Evolutionary conservation across 2,113 vertebrate genomes (phyloP).

Genomic region (Hippocampus zosterae): DNA sequence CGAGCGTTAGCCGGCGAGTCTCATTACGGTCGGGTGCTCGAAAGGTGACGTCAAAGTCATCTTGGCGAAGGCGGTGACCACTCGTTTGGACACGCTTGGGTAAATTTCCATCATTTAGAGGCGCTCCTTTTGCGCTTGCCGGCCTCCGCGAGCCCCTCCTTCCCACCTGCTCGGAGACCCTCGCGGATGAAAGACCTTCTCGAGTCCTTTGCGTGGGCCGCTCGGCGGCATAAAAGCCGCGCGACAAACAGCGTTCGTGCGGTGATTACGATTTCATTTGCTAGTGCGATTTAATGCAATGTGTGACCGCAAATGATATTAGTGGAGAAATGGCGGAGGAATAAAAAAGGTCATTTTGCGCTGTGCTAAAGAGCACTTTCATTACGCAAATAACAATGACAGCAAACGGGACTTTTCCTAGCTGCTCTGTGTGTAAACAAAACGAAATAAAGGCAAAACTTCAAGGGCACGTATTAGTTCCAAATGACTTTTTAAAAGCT

Average conservation of each 20-base stretch:
- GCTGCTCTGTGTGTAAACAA: no score
- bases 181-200: background rate
- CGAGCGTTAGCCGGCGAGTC: background rate
- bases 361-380: background rate
- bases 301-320: background rate
- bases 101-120: constrained; percentile 22
- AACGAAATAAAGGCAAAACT: no score
- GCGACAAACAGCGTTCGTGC: background rate
- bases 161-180: constrained; percentile 28
- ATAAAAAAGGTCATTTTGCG: background rate
- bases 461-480: no score
- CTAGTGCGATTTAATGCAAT: background rate
- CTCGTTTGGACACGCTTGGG: constrained; percentile 9
- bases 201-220: background rate
- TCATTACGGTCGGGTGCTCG: background rate
- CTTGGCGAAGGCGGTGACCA: background rate
- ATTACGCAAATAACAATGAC: background rate
- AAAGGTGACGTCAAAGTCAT: background rate
- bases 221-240: background rate
- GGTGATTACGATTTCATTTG: background rate
- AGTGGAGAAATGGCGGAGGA: background rate
- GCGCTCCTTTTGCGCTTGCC: background rate
- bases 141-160: constrained; percentile 14
- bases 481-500: background rate
- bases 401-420: background rate